Percentiles rank a stretch among this genome's conserved stretches.
Conservation (phyloP, 2,113 vertebrate species). For the Carettochelys insculpta region DNA sequence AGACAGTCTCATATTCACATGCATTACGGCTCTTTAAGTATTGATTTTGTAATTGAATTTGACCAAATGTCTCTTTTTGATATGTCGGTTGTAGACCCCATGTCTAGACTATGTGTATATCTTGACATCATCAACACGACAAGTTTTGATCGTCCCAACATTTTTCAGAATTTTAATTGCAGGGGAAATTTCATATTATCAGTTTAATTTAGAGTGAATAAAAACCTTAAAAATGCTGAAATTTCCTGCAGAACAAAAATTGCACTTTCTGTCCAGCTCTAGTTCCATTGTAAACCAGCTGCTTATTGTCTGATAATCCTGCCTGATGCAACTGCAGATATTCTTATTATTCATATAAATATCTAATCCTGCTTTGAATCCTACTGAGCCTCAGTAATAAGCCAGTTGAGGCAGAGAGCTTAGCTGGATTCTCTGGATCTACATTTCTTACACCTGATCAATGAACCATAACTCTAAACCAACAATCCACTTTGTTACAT, state of each 20-base stretch:
- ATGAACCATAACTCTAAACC: neutral
- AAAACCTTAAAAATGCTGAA: neutral
- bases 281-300: neutral
- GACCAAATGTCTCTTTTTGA: no score
- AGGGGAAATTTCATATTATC: neutral
- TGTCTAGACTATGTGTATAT: no score
- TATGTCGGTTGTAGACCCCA: no score
- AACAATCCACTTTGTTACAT: constrained; percentile 22
- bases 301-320: neutral
- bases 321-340: neutral
- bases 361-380: neutral
- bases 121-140: neutral
- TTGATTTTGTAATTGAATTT: no score
- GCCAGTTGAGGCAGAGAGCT: neutral
- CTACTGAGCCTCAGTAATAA: neutral
- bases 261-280: neutral
- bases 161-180: neutral
- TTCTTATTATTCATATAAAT: constrained; percentile 5
- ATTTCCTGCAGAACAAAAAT: neutral
- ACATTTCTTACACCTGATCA: constrained; percentile 17
- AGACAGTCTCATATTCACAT: no score
- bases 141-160: neutral
- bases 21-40: no score
- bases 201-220: neutral
- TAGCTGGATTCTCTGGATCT: neutral